These are phyloP conservation scores for Ptiloglossa arizonensis DNA, from an alignment of 1,140 invertebrate genomes.

Conservation along the genomic window DNA sequence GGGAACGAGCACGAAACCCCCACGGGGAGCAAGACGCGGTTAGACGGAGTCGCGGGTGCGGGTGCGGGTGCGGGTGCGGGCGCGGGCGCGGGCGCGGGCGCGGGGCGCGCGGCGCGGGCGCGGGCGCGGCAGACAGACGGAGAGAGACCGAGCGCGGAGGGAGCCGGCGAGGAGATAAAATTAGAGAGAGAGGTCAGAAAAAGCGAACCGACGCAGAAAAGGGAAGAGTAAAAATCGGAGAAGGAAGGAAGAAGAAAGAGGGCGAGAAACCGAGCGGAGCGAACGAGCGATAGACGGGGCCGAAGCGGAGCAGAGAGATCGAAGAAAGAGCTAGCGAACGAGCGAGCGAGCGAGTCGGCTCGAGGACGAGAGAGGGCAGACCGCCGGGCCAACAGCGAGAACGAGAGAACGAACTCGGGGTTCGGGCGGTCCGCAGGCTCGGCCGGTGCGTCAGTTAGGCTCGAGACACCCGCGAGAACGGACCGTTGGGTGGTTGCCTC, in stretches of 20 bases:
- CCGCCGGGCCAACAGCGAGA: too few species aligned
- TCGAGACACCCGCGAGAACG: constrained; percentile 73
- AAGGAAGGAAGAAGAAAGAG: neutral
- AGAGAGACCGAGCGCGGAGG: neutral
- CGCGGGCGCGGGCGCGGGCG: too few species aligned
- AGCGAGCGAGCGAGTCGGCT: too few species aligned
- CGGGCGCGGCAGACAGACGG: neutral
- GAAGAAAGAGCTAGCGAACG: constrained; percentile 6
- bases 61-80: too few species aligned
- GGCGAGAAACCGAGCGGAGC: neutral
- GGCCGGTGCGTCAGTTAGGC: constrained; percentile 73
- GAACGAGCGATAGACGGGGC: neutral
- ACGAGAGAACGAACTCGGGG: constrained; percentile 25
- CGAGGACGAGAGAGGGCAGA: too few species aligned
- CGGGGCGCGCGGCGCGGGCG: neutral
- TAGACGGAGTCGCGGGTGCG: too few species aligned
- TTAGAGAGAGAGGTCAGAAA: constrained; percentile 42
- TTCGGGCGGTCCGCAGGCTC: constrained; percentile 54
- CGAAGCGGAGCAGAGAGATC: neutral
- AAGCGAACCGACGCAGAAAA: constrained; percentile 1
- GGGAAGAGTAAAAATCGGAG: constrained; percentile 5
- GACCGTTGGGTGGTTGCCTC: constrained; percentile 61
- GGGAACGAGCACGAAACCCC: neutral
- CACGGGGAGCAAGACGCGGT: neutral
- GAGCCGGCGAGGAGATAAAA: constrained; percentile 33